Evolutionary conservation across 23 tunicate genomes (phyloP).

Genomic region (Diplosoma virens): DNA sequence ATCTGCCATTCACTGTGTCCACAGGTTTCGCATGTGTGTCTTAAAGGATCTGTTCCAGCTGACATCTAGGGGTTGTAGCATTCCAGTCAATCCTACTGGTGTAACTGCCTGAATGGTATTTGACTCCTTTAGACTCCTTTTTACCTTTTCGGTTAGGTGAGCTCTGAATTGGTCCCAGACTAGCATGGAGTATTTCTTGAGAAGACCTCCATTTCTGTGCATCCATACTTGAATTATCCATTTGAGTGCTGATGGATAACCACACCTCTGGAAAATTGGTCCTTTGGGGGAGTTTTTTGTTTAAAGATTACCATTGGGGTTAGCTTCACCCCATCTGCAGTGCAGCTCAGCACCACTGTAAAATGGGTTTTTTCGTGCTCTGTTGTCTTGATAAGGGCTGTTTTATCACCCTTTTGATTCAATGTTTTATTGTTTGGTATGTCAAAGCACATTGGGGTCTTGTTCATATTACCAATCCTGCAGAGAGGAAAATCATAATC

Average conservation of each 20-base stretch:
- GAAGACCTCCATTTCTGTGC: slow-evolving; percentile 36
- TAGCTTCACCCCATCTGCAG: slow-evolving; percentile 9
- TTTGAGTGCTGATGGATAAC: slow-evolving; percentile 19
- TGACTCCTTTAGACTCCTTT: no score
- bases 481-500: slow-evolving; percentile 25
- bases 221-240: slow-evolving; percentile 26
- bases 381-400: slow-evolving; percentile 29
- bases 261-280: slow-evolving; percentile 30
- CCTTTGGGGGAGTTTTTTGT: no score
- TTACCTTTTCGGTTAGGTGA: slow-evolving; percentile 19
- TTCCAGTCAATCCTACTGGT: no score
- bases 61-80: no score
- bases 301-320: slow-evolving; percentile 26
- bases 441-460: slow-evolving; percentile 46
- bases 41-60: no score
- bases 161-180: slow-evolving; percentile 40
- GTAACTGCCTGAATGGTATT: no score
- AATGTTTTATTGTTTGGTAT: slow-evolving; percentile 37
- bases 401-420: slow-evolving; percentile 17
- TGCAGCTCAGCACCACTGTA: slow-evolving; percentile 19
- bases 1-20: slow-evolving; percentile 26
- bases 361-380: slow-evolving; percentile 42
- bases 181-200: slow-evolving; percentile 5
- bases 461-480: slow-evolving; percentile 31
- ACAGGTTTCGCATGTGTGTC: no score